Evolutionary conservation across 2,888 invertebrate genomes (phyloP).

Genomic region (Lasioglossum figueresi): DNA sequence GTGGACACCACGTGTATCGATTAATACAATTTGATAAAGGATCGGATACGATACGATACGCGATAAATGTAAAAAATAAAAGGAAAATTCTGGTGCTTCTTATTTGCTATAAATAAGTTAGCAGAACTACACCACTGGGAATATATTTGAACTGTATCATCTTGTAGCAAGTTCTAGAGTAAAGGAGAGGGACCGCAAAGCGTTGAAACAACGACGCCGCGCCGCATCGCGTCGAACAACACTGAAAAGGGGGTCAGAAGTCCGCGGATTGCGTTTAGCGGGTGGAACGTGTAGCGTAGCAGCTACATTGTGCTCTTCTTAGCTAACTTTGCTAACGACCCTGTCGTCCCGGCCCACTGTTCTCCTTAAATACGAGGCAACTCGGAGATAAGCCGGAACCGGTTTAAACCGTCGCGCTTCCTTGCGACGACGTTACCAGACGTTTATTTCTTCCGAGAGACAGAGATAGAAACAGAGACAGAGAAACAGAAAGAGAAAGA

Average conservation of each 20-base stretch:
- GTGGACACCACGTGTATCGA: too few species aligned
- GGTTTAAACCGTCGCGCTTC: constrained; percentile 69
- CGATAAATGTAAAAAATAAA: too few species aligned
- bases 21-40: too few species aligned
- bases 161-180: too few species aligned
- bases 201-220: not conserved
- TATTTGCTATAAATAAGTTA: too few species aligned
- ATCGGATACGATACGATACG: too few species aligned
- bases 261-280: not conserved
- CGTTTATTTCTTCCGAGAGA: constrained; percentile 64
- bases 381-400: constrained; percentile 72
- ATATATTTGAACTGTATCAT: too few species aligned
- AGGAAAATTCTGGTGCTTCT: too few species aligned
- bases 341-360: constrained; percentile 64
- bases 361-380: constrained; percentile 72
- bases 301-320: constrained; percentile 56
- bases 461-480: not conserved
- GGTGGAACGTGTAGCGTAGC: not conserved
- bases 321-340: constrained; percentile 75
- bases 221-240: not conserved
- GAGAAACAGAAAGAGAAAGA: not conserved
- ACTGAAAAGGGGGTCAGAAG: not conserved
- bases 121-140: too few species aligned
- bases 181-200: too few species aligned
- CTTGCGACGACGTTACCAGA: constrained; percentile 52